Percentiles rank a stretch among this genome's conserved stretches.
phyloP scores from a whole-genome alignment of 2,888 invertebrate genomes.

The Timandra comae region DNA sequence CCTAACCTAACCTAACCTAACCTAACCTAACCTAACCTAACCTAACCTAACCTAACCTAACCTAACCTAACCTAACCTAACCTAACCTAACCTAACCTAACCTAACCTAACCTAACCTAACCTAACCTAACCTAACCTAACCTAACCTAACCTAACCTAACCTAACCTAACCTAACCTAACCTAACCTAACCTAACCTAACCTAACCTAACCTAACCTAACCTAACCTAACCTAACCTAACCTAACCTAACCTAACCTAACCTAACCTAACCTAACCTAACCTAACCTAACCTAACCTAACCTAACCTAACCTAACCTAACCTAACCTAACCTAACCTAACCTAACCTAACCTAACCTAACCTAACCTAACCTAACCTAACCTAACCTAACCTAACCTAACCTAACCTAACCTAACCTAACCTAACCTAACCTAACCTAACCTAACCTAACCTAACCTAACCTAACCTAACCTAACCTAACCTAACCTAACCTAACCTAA shows the following conservation, averaged over 20 bases:
- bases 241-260: conserved; percentile 6
- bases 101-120: conserved; percentile 9
- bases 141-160: conserved; percentile 12
- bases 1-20: conserved; percentile 12
- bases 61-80: conserved; percentile 14
- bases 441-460: conserved; percentile 16
- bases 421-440: conserved; percentile 13
- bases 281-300: conserved; percentile 7
- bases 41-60: conserved; percentile 14
- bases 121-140: conserved; percentile 11
- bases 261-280: conserved; percentile 9
- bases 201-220: conserved; percentile 11
- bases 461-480: conserved; percentile 15
- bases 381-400: conserved; percentile 13
- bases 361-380: conserved; percentile 6
- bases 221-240: conserved; percentile 4
- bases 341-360: conserved; percentile 8
- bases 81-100: conserved; percentile 11
- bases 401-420: conserved; percentile 14
- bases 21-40: conserved; percentile 14
- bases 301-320: conserved; percentile 8
- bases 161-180: conserved; percentile 11
- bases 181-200: conserved; percentile 8
- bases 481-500: conserved; percentile 16
- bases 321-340: conserved; percentile 11